Conservation (phyloP, 2,888 invertebrate species). For the Eumacrocentrus americanus region DNA sequence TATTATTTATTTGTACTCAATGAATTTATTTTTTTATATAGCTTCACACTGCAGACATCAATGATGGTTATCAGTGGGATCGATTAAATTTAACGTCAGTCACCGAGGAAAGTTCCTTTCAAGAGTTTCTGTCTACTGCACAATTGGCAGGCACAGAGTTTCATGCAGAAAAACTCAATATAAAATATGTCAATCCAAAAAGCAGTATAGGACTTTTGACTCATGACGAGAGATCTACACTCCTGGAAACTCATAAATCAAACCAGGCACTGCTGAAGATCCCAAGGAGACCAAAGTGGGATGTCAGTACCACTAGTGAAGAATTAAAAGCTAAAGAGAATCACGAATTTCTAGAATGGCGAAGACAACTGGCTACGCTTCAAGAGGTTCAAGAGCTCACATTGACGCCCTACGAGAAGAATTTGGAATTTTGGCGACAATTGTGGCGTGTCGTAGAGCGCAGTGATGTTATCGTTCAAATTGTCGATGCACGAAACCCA, state of each 20-base stretch:
- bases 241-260: slow-evolving; percentile 65
- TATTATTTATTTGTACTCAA: slow-evolving; percentile 15
- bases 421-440: slow-evolving; percentile 97
- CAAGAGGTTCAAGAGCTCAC: slow-evolving; percentile 81
- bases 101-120: slow-evolving; percentile 94
- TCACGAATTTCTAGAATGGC: slow-evolving; percentile 88
- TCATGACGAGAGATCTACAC: slow-evolving; percentile 65
- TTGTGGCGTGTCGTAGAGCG: slow-evolving; percentile 98
- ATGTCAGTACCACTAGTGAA: slow-evolving; percentile 74
- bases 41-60: slow-evolving; percentile 86
- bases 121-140: slow-evolving; percentile 95
- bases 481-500: slow-evolving; percentile 97
- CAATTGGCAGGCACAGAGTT: slow-evolving; percentile 95
- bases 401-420: slow-evolving; percentile 96
- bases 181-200: slow-evolving; percentile 74
- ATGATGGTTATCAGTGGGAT: slow-evolving; percentile 92
- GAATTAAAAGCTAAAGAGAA: slow-evolving; percentile 82
- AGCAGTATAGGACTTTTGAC: slow-evolving; percentile 68
- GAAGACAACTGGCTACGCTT: slow-evolving; percentile 78
- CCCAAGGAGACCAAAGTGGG: slow-evolving; percentile 89
- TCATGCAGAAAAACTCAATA: slow-evolving; percentile 86
- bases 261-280: slow-evolving; percentile 74
- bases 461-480: slow-evolving; percentile 90
- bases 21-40: slow-evolving; percentile 46
- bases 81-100: slow-evolving; percentile 88